Evolutionary conservation across 1,140 invertebrate genomes (phyloP), one percentile per base, ranked within the genome.

Genomic region (Campoletis sonorensis): DNA sequence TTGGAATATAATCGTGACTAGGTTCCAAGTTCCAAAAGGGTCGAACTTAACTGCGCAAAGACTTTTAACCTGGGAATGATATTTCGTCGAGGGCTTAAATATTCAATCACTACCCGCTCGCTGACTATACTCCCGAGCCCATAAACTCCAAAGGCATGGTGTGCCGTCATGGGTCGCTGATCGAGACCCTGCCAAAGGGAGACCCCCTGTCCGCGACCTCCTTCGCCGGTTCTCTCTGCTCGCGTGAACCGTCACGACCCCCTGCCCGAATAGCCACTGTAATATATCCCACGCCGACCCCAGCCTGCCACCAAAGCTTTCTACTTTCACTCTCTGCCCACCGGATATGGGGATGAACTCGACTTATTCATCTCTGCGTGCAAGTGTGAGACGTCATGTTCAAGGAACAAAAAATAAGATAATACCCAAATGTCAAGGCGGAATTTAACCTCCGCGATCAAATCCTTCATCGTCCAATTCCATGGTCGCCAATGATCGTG

Each of bases 21-120:
- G 30, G 30, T 33, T 33, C 7, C 30, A 33, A 33, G 30, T 33
- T 2, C 30, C 30, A 33, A 33, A 33, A 7, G 30, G 30, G 30
- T 33, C 30, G 30, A 33, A 4, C 7, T 33, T 4, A 33, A 33
- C 30, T 33, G 7, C 2, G 7, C 2, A 33, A 33, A 33, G 30
- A 4, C 30, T 33, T 33, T 33, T 33, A 2, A 33, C 3, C 30
- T 2, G 30, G 30, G 30, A 33, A 33, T 2, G 30, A 33, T 33
- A 4, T 33, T 33, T 33, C 3, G 30, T 33, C 30, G 40, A 72
- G n/a, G n/a, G n/a, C n/a, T n/a, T n/a, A 67, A 77, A 83, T 82
- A 84, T 83, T 86, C 84, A 85, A 86, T 87, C 84, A 87, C 82
- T 79, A 80, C 71, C 72, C 81, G 61, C 4, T 37, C 81, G 61